Conservation (phyloP, 1,140 invertebrate species). For the Bombus haemorrhoidalis region DNA sequence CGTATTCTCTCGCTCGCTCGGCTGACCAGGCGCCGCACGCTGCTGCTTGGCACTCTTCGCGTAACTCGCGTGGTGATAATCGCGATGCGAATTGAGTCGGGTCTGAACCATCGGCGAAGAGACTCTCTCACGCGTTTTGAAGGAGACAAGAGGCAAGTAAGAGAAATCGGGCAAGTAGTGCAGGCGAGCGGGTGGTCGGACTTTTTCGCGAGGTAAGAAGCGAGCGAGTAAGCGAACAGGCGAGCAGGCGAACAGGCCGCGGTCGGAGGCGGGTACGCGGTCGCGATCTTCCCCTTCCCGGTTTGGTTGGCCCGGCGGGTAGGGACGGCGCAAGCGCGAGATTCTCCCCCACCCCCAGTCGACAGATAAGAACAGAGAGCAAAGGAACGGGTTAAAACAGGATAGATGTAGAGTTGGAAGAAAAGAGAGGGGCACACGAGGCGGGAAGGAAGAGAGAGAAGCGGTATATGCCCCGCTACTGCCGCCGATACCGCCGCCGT, state of each 20-base stretch:
- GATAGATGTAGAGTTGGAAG: neutral
- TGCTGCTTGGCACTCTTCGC: neutral
- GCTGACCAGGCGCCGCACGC: neutral
- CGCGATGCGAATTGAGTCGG: slow-evolving; percentile 29
- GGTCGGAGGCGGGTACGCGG: slow-evolving; percentile 72
- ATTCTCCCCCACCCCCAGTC: slow-evolving; percentile 52
- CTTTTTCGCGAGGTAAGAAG: slow-evolving; percentile 59
- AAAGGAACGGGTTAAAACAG: neutral
- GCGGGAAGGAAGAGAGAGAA: neutral
- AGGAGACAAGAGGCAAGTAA: slow-evolving; percentile 20
- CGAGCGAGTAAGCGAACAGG: slow-evolving; percentile 46
- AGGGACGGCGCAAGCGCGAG: slow-evolving; percentile 69
- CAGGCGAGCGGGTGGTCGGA: slow-evolving; percentile 69
- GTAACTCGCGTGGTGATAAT: neutral
- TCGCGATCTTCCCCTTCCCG: slow-evolving; percentile 53
- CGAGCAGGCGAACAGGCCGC: slow-evolving; percentile 62
- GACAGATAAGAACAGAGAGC: slow-evolving; percentile 30
- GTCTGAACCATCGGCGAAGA: neutral
- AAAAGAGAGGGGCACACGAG: neutral
- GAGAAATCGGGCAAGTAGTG: slow-evolving; percentile 66
- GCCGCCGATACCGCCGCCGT: slow-evolving; percentile 45
- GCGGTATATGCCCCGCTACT: slow-evolving; percentile 46
- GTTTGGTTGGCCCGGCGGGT: slow-evolving; percentile 40
- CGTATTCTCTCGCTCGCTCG: neutral
- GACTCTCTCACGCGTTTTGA: neutral